Percentiles rank a stretch among this genome's conserved stretches.
Evolutionary conservation across 1,140 invertebrate species (phyloP).

Genomic region (Drosophila repleta): DNA sequence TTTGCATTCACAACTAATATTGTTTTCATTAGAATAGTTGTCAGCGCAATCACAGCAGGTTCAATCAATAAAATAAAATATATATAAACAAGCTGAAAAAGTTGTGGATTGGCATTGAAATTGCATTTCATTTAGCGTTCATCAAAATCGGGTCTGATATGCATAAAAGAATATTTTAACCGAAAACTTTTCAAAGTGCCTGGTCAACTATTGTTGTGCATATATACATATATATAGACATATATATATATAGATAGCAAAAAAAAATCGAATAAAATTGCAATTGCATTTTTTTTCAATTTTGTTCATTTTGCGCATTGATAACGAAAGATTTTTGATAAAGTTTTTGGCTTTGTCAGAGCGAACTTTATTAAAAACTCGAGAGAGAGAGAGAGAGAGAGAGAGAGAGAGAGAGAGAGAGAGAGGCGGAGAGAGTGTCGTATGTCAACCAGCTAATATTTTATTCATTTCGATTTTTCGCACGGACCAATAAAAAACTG

Average conservation of each 20-base stretch:
- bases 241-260: not conserved
- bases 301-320: slow-evolving; percentile 45
- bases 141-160: slow-evolving; percentile 33
- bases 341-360: slow-evolving; percentile 45
- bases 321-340: slow-evolving; percentile 70
- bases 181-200: slow-evolving; percentile 25
- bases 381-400: not conserved
- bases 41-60: slow-evolving; percentile 18
- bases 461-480: slow-evolving; percentile 74
- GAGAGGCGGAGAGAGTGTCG: slow-evolving; percentile 15
- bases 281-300: slow-evolving; percentile 46
- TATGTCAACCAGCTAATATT: slow-evolving; percentile 61
- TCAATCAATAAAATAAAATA: slow-evolving; percentile 8
- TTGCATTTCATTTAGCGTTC: slow-evolving; percentile 47
- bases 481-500: slow-evolving; percentile 37
- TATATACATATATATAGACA: not conserved
- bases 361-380: slow-evolving; percentile 74
- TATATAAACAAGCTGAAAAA: not conserved
- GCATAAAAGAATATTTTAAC: slow-evolving; percentile 63
- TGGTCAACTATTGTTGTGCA: slow-evolving; percentile 41
- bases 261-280: slow-evolving; percentile 18
- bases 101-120: slow-evolving; percentile 29
- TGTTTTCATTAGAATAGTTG: slow-evolving; percentile 22
- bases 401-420: not conserved
- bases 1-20: not conserved